phyloP scores from a whole-genome alignment of 1,140 invertebrate species.

The Temnothorax curvispinosus region DNA sequence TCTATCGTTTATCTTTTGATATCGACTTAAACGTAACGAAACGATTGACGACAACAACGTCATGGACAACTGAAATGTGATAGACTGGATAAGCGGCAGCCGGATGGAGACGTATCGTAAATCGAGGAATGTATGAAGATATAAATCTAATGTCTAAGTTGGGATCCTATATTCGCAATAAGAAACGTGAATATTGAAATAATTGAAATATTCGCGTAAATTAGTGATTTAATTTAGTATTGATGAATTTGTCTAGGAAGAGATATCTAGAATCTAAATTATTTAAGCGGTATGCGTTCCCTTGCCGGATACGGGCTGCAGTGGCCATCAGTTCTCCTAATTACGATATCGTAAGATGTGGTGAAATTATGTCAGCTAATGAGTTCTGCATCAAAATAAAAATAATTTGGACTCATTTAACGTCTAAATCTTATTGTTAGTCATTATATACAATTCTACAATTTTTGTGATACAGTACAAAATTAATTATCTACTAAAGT shows the following conservation, averaged over 20 bases:
- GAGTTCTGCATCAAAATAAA: constrained; percentile 11
- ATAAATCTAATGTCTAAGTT: background rate
- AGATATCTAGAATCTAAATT: constrained; percentile 7
- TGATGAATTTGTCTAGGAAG: background rate
- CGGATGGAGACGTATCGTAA: constrained; percentile 47
- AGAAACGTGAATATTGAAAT: constrained; percentile 4
- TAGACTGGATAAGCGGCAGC: constrained; percentile 69
- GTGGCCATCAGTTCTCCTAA: constrained; percentile 4
- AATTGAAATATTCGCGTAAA: constrained; percentile 10
- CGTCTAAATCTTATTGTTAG: background rate
- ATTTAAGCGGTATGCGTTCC: constrained; percentile 2
- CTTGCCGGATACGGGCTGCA: constrained; percentile 73
- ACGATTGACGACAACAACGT: constrained; percentile 33
- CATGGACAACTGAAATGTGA: constrained; percentile 47
- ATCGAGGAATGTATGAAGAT: background rate
- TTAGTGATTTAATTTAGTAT: background rate
- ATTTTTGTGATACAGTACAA: background rate
- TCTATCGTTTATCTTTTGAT: constrained; percentile 56
- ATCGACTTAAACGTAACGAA: background rate
- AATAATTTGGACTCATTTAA: background rate
- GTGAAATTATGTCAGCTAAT: constrained; percentile 2
- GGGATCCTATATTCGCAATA: background rate
- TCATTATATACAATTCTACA: background rate
- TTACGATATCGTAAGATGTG: background rate
- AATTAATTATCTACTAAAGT: background rate